Evolutionary conservation across 2,797 vertebrate genomes (phyloP), one percentile per base, ranked within the genome.

Genomic region (Carapus acus): DNA sequence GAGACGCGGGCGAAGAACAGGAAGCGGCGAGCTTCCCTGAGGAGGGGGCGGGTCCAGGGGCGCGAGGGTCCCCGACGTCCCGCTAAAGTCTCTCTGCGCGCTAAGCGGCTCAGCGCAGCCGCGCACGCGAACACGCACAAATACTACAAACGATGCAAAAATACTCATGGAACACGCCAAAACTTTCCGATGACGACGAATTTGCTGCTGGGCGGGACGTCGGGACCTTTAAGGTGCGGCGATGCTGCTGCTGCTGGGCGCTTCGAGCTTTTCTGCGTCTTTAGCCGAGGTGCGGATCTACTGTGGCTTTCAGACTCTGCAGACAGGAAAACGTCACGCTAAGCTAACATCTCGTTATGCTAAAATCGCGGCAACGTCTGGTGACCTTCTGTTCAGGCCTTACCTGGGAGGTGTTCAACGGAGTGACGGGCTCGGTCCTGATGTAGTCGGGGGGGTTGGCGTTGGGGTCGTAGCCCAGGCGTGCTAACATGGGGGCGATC

Each of bases 401-500:
- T 15, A 91, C 90, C 67, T 86, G 83, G 62, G 89, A 88, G 0
- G 86, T 86, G 82, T 90, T 94, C 79, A 87, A 86, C 2, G 45
- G 53, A 65, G 90, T 41, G 1, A 89, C 74, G 3, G 86, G 83
- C 63, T 90, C 89, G 0, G 87, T 74, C 46, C 80, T 88, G n/a
- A 85, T 88, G 1, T 98, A 98, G 83, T 92, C 91, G 16, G 96
- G 96, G 0, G 95, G 94, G 79, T 96, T 98, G 67, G 91, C 92
- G 0, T 88, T 83, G 15, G 96, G 95, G 83, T 96, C 85, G 1
- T 98, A 98, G 72, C 95, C 96, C 0, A 98, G 89, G 19, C 91
- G 87, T 38, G 89, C 85, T 0, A 98, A 85, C 95, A 98, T 97
- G 1, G 96, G 96, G 0, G 95, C 95, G 0, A 98, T 91, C 69